Evolutionary conservation across 2,797 vertebrate species (phyloP), one percentile per base, ranked within the genome.

Genomic region (Oryzias sinensis): DNA sequence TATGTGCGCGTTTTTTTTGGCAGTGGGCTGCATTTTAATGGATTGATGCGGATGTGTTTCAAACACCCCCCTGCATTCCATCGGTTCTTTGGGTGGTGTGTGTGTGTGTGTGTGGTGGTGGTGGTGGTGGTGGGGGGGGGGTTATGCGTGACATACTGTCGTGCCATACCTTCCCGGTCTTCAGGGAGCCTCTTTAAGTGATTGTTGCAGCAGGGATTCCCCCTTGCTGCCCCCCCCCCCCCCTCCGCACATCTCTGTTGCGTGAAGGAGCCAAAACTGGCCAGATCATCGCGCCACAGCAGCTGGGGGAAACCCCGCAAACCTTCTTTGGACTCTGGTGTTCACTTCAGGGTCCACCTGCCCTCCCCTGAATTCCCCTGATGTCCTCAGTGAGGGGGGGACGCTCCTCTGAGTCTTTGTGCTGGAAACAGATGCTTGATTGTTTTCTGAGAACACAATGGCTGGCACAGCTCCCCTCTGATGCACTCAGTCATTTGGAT

Each of bases 131-230:
- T n/a, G 11, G 27, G 47, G 41, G 27, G 15, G 47, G 2, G 14
- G 40, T 15, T 43, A 49, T 41, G 49, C 18, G 29, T 42, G 27
- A 27, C 49, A 33, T 17, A 44, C 33, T 45, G 61, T 59, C 62
- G 75, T 64, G 62, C 56, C 66, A 64, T 64, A 68, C n/a, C 56
- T 43, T 50, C 43, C 65, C 62, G 59, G 24, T 76, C 76, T 69
- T 25, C 24, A 14, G 76, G 69, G 76, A 68, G 72, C 63, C 59
- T 75, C 43, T 75, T 13, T 41, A 85, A 86, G 53, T 86, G 89
- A 83, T 87, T 88, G 81, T 82, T 89, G 88, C 86, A 90, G 88
- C 75, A 88, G 85, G 86, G 85, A 84, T 86, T 82, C 80, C 83
- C 20, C 81, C 59, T 49, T 49, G 4, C 48, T 45, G 62, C 33